Conservation (phyloP, 2,797 vertebrate species). For the Anas acuta region DNA sequence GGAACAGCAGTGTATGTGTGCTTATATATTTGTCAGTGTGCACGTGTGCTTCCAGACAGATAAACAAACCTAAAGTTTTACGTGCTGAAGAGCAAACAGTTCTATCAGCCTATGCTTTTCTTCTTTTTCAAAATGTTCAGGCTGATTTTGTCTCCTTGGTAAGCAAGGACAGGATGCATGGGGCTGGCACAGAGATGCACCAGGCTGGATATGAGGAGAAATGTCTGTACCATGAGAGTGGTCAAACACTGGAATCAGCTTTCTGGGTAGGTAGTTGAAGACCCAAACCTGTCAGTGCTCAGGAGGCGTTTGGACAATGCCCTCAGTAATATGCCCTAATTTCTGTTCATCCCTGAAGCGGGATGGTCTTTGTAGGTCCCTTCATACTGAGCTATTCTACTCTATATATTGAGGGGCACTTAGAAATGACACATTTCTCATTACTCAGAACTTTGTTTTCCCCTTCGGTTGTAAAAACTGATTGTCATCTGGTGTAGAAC, state of each 20-base stretch:
- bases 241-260: neutral
- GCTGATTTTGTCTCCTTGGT: neutral
- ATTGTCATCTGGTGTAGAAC: neutral
- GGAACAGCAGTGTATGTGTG: neutral
- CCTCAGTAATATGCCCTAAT: neutral
- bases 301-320: neutral
- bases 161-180: no score
- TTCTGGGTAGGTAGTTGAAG: neutral
- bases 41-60: neutral
- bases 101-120: neutral
- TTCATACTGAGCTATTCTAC: neutral
- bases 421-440: neutral
- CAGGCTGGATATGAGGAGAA: neutral
- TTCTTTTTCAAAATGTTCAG: neutral
- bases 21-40: fast-evolving
- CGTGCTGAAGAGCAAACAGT: neutral
- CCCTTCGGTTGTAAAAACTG: neutral
- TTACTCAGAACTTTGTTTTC: neutral
- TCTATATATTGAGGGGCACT: neutral
- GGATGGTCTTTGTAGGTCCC: neutral
- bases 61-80: neutral
- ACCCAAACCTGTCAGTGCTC: no score
- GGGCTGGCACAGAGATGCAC: neutral
- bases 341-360: neutral
- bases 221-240: neutral